Base-by-base conservation (phyloP, 2,797 vertebrate genomes). In the Phrynocephalus forsythii region DNA sequence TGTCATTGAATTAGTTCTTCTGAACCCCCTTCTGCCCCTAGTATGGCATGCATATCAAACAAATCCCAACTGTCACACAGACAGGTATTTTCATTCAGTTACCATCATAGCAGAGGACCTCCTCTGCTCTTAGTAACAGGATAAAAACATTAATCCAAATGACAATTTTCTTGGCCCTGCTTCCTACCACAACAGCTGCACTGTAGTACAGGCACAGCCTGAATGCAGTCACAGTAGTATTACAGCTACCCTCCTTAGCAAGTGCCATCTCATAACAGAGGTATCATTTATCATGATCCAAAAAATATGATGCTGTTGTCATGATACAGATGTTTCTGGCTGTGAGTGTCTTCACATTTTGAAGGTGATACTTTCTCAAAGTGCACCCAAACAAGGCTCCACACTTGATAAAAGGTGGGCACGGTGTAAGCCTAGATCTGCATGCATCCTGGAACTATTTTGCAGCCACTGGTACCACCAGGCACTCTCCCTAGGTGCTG, bases 21-120 rank as follows among this genome's bases (percentile, higher is more conserved):
- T 63, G 44, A 73, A 75, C 30, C 69, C 69, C 33, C 16, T 22
- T 73, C 48, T 73, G 78, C 52, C 85, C 67, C 30, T 73, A 73
- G 66, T 26, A n/a, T 73, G 69, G 52, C 69, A 81, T 86, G 85
- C 69, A 81, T 81, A 81, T 81, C 79, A 86, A 77, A 75, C 79
- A 86, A 86, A 63, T 33, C 79, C 38, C 24, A 79, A 87, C 6
- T 69, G 86, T 69, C 44, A 28, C 38, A 16, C 22, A 75, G 79
- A 66, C 38, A 50, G 72, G 72, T 82, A 78, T 56, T 90, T 85
- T 67, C 48, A 15, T 50, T 2, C 82, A 68, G 79, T 6, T 83
- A 9, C 30, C n/a, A 83, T 50, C 52, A 48, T 11, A 72, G 73
- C 38, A 89, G 44, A 89, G 38, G 63, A 80, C 10, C 89, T 83